phyloP scores from a whole-genome alignment of 2,888 invertebrate genomes.

The Actias luna region DNA sequence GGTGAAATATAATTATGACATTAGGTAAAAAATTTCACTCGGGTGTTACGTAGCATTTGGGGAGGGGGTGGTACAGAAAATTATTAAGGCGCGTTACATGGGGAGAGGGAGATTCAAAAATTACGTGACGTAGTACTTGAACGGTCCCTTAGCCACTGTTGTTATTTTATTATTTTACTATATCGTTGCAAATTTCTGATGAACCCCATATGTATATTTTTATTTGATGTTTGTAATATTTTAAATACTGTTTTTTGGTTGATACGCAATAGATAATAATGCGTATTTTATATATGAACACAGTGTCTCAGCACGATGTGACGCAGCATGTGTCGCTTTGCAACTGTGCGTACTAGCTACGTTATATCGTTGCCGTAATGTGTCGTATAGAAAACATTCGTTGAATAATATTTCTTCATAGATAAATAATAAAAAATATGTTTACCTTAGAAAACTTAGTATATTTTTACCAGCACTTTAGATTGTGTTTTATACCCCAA shows the following conservation, averaged over 20 bases:
- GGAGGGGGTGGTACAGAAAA: too few relatives aligned
- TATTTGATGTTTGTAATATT: neutral
- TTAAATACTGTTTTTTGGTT: neutral
- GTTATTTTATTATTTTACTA: neutral
- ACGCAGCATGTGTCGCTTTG: neutral
- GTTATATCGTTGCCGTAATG: neutral
- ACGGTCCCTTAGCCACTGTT: neutral
- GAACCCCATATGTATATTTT: neutral
- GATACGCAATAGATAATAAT: neutral
- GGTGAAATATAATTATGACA: too few relatives aligned
- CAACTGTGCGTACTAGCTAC: neutral
- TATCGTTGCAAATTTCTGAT: slow-evolving; percentile 5
- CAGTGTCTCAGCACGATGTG: neutral
- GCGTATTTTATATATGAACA: slow-evolving; percentile 9
- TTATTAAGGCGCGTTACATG: too few relatives aligned
- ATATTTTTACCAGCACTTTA: neutral
- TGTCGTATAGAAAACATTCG: neutral
- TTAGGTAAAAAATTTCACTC: too few relatives aligned
- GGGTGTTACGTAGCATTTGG: too few relatives aligned
- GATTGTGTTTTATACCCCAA: neutral
- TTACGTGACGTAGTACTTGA: too few relatives aligned
- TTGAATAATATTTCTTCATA: neutral
- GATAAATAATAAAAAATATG: neutral
- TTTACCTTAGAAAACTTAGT: neutral
- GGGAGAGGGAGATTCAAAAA: too few relatives aligned